phyloP scores from a whole-genome alignment of 2,113 vertebrate species.

The Solea senegalensis region DNA sequence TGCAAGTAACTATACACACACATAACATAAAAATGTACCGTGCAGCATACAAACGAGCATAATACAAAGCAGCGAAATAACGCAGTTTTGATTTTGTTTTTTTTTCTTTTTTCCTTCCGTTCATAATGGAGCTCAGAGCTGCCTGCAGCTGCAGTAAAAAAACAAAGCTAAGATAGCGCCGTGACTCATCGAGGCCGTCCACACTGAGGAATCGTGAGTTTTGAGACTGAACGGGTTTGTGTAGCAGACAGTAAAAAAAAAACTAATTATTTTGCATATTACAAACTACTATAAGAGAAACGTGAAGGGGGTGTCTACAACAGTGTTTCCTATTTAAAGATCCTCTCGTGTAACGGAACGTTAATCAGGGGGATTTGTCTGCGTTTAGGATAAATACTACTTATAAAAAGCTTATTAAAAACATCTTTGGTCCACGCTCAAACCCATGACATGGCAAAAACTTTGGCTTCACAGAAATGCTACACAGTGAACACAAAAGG shows the following conservation, averaged over 20 bases:
- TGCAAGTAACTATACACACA: constrained; percentile 81
- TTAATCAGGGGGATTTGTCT: constrained; percentile 10
- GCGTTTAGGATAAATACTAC: constrained; percentile 40
- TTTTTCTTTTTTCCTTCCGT: constrained; percentile 39
- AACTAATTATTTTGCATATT: constrained; percentile 29
- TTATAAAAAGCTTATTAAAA: constrained; percentile 60
- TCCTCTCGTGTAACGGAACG: constrained; percentile 29
- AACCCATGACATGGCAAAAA: constrained; percentile 57
- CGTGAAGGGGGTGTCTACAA: constrained; percentile 9
- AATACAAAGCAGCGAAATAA: constrained; percentile 69
- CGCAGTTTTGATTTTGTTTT: constrained; percentile 45
- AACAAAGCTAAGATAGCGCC: constrained; percentile 50
- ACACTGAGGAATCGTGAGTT: constrained; percentile 28
- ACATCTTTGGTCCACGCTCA: constrained; percentile 76
- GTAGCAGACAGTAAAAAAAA: constrained; percentile 53
- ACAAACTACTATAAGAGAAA: constrained; percentile 31
- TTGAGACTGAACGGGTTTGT: constrained; percentile 35
- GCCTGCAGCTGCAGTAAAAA: constrained; percentile 85
- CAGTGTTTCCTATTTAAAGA: constrained; percentile 25
- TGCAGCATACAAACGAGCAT: constrained; percentile 76
- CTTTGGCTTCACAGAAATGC: constrained; percentile 62
- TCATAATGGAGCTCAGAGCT: constrained; percentile 76
- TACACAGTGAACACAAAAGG: constrained; percentile 45
- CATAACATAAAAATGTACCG: constrained; percentile 79
- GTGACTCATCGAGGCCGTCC: constrained; percentile 62